Evolutionary conservation across 2,888 invertebrate genomes (phyloP).

Genomic region (Heterodera filipjevi): DNA sequence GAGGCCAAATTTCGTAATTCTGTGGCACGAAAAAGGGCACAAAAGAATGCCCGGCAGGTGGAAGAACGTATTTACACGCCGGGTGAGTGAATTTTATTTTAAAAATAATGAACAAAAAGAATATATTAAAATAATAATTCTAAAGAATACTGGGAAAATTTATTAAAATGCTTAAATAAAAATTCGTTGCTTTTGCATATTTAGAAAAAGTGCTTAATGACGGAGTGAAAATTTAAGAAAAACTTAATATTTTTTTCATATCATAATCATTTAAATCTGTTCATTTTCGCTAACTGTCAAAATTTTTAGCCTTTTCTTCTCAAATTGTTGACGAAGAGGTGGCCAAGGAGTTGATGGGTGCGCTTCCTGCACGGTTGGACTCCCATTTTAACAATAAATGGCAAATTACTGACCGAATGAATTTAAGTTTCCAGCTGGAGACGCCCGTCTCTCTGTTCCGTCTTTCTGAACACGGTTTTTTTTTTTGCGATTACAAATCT

Average conservation of each 20-base stretch:
- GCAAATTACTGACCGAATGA: neutral
- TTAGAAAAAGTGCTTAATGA: too few relatives aligned
- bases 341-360: slow-evolving; percentile 55
- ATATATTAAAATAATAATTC: neutral
- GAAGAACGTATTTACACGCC: slow-evolving; percentile 26
- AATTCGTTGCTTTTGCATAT: too few relatives aligned
- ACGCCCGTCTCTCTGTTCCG: slow-evolving; percentile 57
- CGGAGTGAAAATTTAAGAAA: too few relatives aligned
- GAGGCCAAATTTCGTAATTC: slow-evolving; percentile 51
- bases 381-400: neutral
- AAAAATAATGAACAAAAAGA: too few relatives aligned
- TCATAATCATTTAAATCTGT: neutral
- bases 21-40: slow-evolving; percentile 14
- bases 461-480: slow-evolving; percentile 56
- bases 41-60: slow-evolving; percentile 26
- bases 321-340: slow-evolving; percentile 52
- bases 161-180: too few relatives aligned
- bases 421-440: slow-evolving; percentile 53
- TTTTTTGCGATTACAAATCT: too few relatives aligned
- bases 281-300: slow-evolving; percentile 14
- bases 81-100: neutral
- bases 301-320: slow-evolving; percentile 44
- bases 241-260: neutral
- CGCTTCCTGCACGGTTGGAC: slow-evolving; percentile 46
- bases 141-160: too few relatives aligned